Base-by-base conservation (phyloP, 2,888 invertebrate genomes). In the Mayetiola destructor region DNA sequence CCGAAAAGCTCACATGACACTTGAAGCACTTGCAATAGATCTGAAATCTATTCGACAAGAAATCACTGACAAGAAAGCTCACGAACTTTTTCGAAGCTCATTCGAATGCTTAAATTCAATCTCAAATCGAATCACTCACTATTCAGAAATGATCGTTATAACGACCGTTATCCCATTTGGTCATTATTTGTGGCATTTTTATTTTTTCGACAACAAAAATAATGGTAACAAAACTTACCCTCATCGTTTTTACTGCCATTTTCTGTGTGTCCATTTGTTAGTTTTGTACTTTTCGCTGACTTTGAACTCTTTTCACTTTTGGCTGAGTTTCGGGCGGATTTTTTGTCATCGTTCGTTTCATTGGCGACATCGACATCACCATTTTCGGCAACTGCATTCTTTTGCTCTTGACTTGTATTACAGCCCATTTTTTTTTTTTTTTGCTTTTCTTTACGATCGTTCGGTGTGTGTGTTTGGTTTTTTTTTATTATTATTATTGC, bases 351-450 rank as follows among this genome's bases (percentile, higher is more conserved):
- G n/a, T 48, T 48, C 16, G 29, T 30, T 53, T 32, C 53, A 30
- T 53, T 30, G 30, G 2, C 30, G 29, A 32, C 20, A 30, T 30
- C 53, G 20, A 53, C 29, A 32, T 53, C 53, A 20, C 32, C 53
- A 30, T 53, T 48, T 32, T 53, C 53, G 32, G 53, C 16, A 12
- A 30, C 30, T 27, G 53, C 53, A 53, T 20, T 53, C 30, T 70
- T 70, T 61, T 70, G 63, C 64, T 80, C 80, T 68, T 80, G 78
- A 67, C 80, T 80, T 55, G 79, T 79, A 64, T 79, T 80, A 69
- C 80, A 80, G 67, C 76, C 71, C 77, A 78, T 73, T 62, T 67
- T 66, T 56, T 32, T 42, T 42, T 23, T 4, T 21, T 14, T 5
- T 32, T 32, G 16, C 10, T 32, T 53, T 32, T 30, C n/a, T 27